Base-by-base conservation (phyloP, 1,140 invertebrate species). In the Bombus huntii region DNA sequence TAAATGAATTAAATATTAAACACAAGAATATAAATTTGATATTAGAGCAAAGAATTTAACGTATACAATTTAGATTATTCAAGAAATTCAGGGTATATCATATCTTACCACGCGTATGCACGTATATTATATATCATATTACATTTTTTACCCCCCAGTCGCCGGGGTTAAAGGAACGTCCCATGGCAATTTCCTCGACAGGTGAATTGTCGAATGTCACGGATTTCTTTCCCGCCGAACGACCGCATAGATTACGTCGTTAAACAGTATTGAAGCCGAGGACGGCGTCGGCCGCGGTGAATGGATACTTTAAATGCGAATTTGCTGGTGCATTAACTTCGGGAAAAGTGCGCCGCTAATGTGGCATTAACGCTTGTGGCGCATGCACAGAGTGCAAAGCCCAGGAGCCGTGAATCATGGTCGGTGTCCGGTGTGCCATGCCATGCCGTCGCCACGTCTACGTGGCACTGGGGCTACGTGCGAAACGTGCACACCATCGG, bases 291-390 rank as follows among this genome's bases (percentile, higher is more conserved):
- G 57, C 78, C 44, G 12, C 76, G 70, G 25, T 82, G 86, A 89
- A 89, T 75, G 89, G 76, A 87, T 81, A 84, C 83, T 90, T 90
- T 90, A 90, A 90, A 90, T 88, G 89, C 88, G 88, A 90, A 90
- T 90, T 90, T 90, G 83, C 86, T 90, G 88, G 85, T 79, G 88
- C 88, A 90, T 90, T 90, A 90, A 90, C 89, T 90, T 76, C 22
- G 77, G 85, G 62, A 89, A 88, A 88, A 86, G 88, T 77, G 83
- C 86, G 65, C 82, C 79, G 59, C 75, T 90, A 90, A 90, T 85
- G 80, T 62, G 82, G 88, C 89, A 90, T 90, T 90, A 90, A 90
- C 80, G 82, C 70, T 85, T 44, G 88, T 44, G 44, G 62, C 59
- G 77, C 66, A 59, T 77, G 85, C 87, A 80, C 76, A 86, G 75